phyloP scores from a whole-genome alignment of 2,113 vertebrate genomes.

The Clarias magur region DNA sequence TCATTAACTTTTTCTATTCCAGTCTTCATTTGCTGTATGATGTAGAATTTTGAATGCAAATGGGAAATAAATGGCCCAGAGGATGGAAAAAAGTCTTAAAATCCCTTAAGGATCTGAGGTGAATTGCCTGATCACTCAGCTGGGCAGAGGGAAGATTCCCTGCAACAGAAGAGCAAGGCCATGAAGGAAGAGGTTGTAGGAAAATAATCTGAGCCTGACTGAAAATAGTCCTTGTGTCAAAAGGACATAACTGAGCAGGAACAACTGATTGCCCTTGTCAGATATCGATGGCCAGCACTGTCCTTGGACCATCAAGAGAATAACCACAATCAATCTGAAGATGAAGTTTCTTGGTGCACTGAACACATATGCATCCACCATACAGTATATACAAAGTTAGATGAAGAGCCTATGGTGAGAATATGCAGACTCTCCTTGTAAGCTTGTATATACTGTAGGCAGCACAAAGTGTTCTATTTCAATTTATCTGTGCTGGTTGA shows the following conservation, averaged over 20 bases:
- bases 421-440: no score
- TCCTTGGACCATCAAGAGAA: conserved; percentile 8
- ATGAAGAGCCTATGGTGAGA: no score
- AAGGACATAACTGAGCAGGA: no score
- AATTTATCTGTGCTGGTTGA: background rate
- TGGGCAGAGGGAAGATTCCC: background rate
- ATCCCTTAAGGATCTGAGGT: background rate
- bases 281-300: background rate
- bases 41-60: conserved; percentile 30
- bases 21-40: conserved; percentile 12
- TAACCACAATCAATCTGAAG: background rate
- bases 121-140: background rate
- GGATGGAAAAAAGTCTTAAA: conserved; percentile 35
- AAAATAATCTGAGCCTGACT: background rate
- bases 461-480: background rate
- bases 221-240: background rate
- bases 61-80: conserved; percentile 30
- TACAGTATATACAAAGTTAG: background rate
- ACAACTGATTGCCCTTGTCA: no score
- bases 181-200: no score
- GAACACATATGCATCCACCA: background rate
- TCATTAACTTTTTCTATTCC: conserved; percentile 33
- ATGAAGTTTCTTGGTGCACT: background rate
- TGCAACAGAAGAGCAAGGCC: no score
- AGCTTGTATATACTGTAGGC: background rate